A percentile compares a stretch with the other conserved stretches of the same genome.
phyloP scores from a whole-genome alignment of 2,797 vertebrate genomes.

The Phalloptychus januarius region DNA sequence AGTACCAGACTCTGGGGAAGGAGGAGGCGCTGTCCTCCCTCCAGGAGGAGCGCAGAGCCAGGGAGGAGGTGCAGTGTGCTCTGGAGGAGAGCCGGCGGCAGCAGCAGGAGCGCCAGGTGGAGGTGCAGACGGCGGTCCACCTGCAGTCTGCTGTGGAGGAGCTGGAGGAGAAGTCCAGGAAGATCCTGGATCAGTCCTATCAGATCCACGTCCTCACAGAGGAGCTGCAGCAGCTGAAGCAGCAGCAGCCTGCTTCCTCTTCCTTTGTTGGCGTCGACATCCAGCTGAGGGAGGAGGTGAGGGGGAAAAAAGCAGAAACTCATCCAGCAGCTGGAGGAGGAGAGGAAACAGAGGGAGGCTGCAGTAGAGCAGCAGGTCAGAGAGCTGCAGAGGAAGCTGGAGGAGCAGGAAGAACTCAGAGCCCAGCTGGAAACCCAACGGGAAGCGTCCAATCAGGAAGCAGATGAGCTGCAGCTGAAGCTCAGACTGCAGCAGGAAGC shows the following conservation, averaged over 20 bases:
- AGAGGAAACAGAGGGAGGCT: neutral
- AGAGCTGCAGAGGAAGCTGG: slow-evolving; percentile 51
- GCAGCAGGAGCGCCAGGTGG: slow-evolving; percentile 11
- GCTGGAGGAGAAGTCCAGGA: slow-evolving; percentile 28
- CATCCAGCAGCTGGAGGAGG: slow-evolving; percentile 28
- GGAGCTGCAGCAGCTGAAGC: slow-evolving; percentile 44
- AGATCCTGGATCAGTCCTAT: slow-evolving; percentile 35
- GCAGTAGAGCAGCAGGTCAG: neutral
- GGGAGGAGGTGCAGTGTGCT: slow-evolving; percentile 14
- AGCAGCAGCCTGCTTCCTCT: slow-evolving; percentile 4
- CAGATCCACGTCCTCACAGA: slow-evolving; percentile 31
- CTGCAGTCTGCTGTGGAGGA: slow-evolving; percentile 34
- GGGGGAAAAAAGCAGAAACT: slow-evolving; percentile 21
- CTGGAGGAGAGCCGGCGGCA: slow-evolving; percentile 12
- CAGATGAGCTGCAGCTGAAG: slow-evolving; percentile 29
- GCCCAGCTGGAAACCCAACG: slow-evolving; percentile 35
- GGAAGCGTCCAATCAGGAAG: slow-evolving; percentile 18
- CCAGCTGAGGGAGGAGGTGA: slow-evolving; percentile 19
- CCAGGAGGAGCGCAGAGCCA: slow-evolving; percentile 44
- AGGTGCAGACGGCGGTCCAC: slow-evolving; percentile 5
- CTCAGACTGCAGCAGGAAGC: slow-evolving; percentile 30
- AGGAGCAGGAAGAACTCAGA: slow-evolving; percentile 64
- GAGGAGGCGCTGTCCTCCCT: slow-evolving; percentile 52
- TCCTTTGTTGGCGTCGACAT: neutral
- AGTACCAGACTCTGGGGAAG: slow-evolving; percentile 57